phyloP scores from a whole-genome alignment of 1,140 invertebrate genomes.

The Drosophila equinoxialis region DNA sequence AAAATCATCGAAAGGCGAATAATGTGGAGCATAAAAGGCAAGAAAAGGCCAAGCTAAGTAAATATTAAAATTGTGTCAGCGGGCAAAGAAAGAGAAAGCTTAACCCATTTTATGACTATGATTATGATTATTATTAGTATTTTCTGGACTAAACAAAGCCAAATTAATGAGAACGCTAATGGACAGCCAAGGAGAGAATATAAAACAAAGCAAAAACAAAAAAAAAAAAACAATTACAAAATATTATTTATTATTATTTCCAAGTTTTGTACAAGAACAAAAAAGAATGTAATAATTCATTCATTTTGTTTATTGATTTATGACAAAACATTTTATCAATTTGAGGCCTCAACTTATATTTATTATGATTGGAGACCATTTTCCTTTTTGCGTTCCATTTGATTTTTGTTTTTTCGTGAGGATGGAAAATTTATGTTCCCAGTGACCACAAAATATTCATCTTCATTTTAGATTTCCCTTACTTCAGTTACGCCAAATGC shows the following conservation, averaged over 20 bases:
- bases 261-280: slow-evolving; percentile 36
- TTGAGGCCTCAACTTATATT: slow-evolving; percentile 66
- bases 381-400: slow-evolving; percentile 30
- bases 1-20: slow-evolving; percentile 24
- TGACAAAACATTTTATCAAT: slow-evolving; percentile 72
- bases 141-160: slow-evolving; percentile 64
- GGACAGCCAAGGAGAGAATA: slow-evolving; percentile 45
- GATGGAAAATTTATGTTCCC: slow-evolving; percentile 58
- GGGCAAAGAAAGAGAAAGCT: slow-evolving; percentile 27
- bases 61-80: slow-evolving; percentile 76
- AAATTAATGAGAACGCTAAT: slow-evolving; percentile 72
- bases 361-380: slow-evolving; percentile 64
- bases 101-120: slow-evolving; percentile 65
- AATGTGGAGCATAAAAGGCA: slow-evolving; percentile 60
- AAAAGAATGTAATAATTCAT: slow-evolving; percentile 68
- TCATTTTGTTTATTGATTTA: slow-evolving; percentile 75
- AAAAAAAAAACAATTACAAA: slow-evolving; percentile 29
- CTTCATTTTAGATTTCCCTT: slow-evolving; percentile 59
- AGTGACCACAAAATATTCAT: slow-evolving; percentile 72
- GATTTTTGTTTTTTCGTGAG: not conserved
- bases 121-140: slow-evolving; percentile 69
- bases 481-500: slow-evolving; percentile 25
- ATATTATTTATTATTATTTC: slow-evolving; percentile 69
- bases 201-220: slow-evolving; percentile 46
- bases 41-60: slow-evolving; percentile 65